Conservation (phyloP, 2,113 vertebrate genomes). For the Pampusana beccarii region DNA sequence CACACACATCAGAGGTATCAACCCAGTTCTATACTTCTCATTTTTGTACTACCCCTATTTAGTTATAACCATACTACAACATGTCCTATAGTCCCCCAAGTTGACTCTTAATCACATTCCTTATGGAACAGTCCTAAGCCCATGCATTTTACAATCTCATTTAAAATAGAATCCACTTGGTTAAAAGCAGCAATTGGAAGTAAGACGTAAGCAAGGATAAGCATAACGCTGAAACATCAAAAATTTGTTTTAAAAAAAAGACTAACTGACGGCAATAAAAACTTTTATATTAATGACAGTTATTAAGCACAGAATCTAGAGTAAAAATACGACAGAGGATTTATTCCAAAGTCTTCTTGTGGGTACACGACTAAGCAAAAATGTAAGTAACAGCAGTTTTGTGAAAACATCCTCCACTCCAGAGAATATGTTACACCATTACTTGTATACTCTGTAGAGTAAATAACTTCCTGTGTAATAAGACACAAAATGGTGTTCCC, state of each 20-base stretch:
- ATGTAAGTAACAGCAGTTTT: neutral
- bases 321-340: neutral
- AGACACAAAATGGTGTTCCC: neutral
- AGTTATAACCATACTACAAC: neutral
- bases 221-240: neutral
- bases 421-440: neutral
- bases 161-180: neutral
- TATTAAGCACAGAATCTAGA: neutral
- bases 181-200: neutral
- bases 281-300: neutral
- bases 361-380: neutral
- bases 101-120: neutral
- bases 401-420: neutral
- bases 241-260: neutral
- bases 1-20: too few relatives aligned
- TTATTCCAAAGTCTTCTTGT: neutral
- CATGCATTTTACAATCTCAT: neutral
- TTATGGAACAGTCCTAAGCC: neutral
- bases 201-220: neutral
- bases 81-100: neutral
- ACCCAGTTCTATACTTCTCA: neutral
- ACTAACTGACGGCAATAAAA: neutral
- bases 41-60: neutral
- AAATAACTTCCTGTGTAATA: neutral
- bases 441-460: neutral